Evolutionary conservation across 2,113 vertebrate species (phyloP).

Genomic region (Dromiciops gliroides): DNA sequence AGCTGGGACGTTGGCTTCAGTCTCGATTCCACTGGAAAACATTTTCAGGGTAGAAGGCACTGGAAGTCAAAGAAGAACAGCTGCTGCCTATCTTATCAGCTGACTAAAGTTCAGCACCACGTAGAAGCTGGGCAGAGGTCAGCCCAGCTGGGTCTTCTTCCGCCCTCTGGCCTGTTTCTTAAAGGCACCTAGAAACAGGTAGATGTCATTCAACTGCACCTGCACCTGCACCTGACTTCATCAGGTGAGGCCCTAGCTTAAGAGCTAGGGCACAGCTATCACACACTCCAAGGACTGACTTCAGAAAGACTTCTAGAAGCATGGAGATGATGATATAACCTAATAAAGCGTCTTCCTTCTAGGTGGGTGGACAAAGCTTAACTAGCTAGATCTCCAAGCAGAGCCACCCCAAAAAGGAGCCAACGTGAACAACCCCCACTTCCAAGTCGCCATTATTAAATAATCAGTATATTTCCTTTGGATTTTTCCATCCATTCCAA

Average conservation of each 20-base stretch:
- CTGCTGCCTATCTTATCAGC: not conserved
- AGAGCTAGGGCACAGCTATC: not conserved
- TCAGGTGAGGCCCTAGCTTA: not conserved
- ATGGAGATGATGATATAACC: not conserved
- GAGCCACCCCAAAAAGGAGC: not conserved
- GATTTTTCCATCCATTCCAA: not conserved
- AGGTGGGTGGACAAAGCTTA: not conserved
- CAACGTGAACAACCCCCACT: not conserved
- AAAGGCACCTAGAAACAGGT: not conserved
- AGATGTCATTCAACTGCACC: not conserved
- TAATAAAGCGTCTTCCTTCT: not conserved
- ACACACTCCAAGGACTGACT: not conserved
- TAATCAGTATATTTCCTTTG: not conserved
- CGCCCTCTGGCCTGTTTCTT: not conserved
- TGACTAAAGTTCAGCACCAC: not conserved
- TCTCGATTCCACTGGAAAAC: slow-evolving; percentile 28
- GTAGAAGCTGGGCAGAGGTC: not conserved
- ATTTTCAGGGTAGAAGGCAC: slow-evolving; percentile 23
- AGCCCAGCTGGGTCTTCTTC: not conserved
- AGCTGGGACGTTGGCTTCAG: not conserved
- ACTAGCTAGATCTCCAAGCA: not conserved
- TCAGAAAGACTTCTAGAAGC: not conserved
- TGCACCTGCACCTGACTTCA: not conserved
- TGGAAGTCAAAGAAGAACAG: not conserved
- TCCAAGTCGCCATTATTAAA: not conserved